Conservation (phyloP, 2,888 invertebrate genomes). For the Agriopis aurantiaria region DNA sequence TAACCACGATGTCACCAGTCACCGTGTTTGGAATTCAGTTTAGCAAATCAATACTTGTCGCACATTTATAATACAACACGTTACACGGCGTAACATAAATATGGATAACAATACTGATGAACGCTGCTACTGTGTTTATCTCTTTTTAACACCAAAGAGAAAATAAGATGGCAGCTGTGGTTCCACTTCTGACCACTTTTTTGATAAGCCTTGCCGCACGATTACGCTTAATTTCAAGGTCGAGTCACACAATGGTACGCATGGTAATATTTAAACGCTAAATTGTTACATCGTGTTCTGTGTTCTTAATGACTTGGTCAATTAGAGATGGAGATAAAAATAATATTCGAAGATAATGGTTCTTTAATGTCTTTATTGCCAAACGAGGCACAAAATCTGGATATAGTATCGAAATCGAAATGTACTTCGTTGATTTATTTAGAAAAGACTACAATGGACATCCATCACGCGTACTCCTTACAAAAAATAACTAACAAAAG, state of each 20-base stretch:
- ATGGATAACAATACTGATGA: too few relatives aligned
- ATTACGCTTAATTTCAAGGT: constrained; percentile 15
- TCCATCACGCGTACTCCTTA: too few relatives aligned
- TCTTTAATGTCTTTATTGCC: constrained; percentile 18
- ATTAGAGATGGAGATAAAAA: constrained; percentile 30
- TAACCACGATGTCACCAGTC: constrained; percentile 6
- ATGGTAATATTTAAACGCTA: constrained; percentile 20
- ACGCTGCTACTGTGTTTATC: too few relatives aligned
- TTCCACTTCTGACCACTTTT: too few relatives aligned
- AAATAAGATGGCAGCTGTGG: too few relatives aligned
- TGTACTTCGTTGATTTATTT: background rate
- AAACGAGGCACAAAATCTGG: constrained; percentile 7
- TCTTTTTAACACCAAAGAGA: too few relatives aligned
- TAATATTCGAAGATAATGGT: constrained; percentile 20
- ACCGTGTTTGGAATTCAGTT: constrained; percentile 33
- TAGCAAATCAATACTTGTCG: constrained; percentile 1
- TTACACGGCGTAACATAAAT: background rate
- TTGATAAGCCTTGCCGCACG: background rate
- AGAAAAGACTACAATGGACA: background rate
- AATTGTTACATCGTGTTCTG: constrained; percentile 16
- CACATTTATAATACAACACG: background rate
- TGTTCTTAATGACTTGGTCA: constrained; percentile 22
- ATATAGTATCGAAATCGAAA: background rate
- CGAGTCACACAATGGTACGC: constrained; percentile 13
- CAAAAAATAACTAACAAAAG: too few relatives aligned